Base-by-base conservation (phyloP, 1,140 invertebrate genomes). In the Maconellicoccus hirsutus region DNA sequence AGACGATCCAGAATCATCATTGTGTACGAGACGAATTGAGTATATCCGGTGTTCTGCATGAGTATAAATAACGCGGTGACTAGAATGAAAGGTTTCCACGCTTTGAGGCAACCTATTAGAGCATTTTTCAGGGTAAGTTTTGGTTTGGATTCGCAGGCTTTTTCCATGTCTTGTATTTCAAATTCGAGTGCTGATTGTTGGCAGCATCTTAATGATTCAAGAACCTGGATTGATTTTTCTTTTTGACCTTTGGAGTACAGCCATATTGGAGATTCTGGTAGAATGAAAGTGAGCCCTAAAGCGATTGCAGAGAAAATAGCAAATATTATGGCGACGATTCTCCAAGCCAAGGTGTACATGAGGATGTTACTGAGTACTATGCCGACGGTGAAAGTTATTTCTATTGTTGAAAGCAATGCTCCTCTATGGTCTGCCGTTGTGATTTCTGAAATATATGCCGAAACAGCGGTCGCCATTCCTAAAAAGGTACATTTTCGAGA, bases 231-330 rank as follows among this genome's bases (percentile, higher is more conserved):
- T 16, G 76, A 75, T 71, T 76, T 74, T 12, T 74, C 76, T 21
- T 74, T 70, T 19, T 76, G 69, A 14, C 74, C 74, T 71, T 73
- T 59, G 70, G 73, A 38, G n/a, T 70, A 70, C 22, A 74, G 69
- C 85, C 85, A 86, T 73, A 83, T 79, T 0, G 85, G 84, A 59
- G 83, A 83, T 76, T 86, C 84, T n/a, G 84, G 84, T 26, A 85
- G 73, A n/a, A 81, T 69, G 29, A 75, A 75, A 0, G 73, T 71
- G 16, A 75, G 71, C 0, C 75, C 25, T 23, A 79, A 42, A 6
- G 82, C 79, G 4, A 78, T 78, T 1, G 76, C 70, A 27, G 77
- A 72, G 19, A 79, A 75, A 7, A 83, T 75, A 0, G 82, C 79
- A 72, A 84, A 86, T 16, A 87, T 80, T 0, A 80, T 82, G 0